Evolutionary conservation across 2,797 vertebrate genomes (phyloP).

Genomic region (Phyllotis vaccarum): DNA sequence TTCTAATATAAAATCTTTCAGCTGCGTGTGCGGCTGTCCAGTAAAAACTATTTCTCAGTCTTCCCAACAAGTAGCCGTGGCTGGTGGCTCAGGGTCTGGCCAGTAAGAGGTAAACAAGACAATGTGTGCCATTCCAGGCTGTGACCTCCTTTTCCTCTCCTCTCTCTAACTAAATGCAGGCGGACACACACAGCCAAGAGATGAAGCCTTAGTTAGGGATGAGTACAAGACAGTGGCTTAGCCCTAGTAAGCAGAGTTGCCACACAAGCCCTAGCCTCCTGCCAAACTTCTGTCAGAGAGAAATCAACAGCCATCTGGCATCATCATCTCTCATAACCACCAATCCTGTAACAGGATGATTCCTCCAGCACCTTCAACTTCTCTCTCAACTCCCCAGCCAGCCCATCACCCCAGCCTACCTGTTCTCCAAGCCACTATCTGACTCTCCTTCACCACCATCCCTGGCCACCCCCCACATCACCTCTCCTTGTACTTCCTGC

Average conservation of each 20-base stretch:
- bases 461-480: background rate
- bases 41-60: background rate
- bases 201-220: background rate
- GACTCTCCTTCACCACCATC: background rate
- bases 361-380: background rate
- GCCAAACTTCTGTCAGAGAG: slow-evolving; percentile 22
- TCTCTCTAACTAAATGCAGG: background rate
- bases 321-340: background rate
- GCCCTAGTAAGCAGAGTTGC: background rate
- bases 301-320: background rate
- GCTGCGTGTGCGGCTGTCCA: background rate
- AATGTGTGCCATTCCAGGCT: background rate
- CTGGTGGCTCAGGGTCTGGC: background rate
- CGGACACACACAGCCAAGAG: background rate
- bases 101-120: background rate
- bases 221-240: background rate
- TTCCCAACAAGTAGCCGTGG: background rate
- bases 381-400: background rate
- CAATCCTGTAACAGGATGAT: background rate
- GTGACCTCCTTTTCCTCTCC: background rate
- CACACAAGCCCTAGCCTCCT: background rate
- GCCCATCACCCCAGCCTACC: background rate
- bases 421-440: background rate
- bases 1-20: background rate
- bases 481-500: background rate